Base-by-base conservation (phyloP, 1,140 invertebrate genomes). In the Micrasema minimum region DNA sequence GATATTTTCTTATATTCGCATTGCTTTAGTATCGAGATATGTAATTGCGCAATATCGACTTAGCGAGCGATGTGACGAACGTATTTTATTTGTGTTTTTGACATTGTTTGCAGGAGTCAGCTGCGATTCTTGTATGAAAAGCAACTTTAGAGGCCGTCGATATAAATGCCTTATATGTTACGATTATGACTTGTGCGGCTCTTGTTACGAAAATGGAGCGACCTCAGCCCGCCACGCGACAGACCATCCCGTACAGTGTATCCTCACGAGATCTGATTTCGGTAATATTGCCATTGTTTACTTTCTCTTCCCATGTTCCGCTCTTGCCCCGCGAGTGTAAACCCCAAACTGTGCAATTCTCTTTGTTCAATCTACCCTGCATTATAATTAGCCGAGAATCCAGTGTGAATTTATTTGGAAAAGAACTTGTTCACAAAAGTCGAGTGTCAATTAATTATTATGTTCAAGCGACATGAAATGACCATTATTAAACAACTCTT, bases 151-250 rank as follows among this genome's bases (percentile, higher is more conserved):
- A 83, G 96, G 96, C 78, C 91, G 94, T 82, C 91, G 97, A 79
- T 99, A 97, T 85, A 99, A 99, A 90, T 99, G 97, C 88, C 89
- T 99, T 81, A 92, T 98, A 77, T 99, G 97, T 85, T 98, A 96
- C 84, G 97, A 99, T 87, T 99, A 98, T 88, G 97, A 99, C 88
- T 89, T 99, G 77, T 99, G 97, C 88, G 93, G 95, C 78, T 91
- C 90, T 77, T 99, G 97, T 85, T 98, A 96, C 85, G 96, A 99
- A 82, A 91, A 91, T 79, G 95, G 96, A 78, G 95, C 94, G 51
- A 96, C 93, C 65, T 96, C 94, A 75, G 94, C 95, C 65, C 89
- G 95, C 76, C 97, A 99, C 83, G 92, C 93, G 72, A 91, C 93
- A 77, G 95, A 98, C 85, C 97, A 99, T 87, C 94, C 97, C 69